Base-by-base conservation (phyloP, 2,888 invertebrate species). In the Cordilura impudica region DNA sequence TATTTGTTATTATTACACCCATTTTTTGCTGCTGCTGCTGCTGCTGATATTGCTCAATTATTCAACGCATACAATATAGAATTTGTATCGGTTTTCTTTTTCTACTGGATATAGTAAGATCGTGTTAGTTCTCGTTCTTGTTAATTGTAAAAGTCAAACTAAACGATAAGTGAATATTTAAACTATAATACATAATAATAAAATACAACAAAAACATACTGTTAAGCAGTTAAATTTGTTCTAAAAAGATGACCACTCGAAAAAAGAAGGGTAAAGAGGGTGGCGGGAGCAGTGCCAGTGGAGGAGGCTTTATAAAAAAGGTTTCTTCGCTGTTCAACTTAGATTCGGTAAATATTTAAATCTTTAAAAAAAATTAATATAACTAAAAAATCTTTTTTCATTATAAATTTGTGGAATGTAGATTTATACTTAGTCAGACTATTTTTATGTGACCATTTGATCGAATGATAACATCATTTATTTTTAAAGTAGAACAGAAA, bases 301-400 rank as follows among this genome's bases (percentile, higher is more conserved):
- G 85, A 31, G 93, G 89, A 71, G 93, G 95, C 90, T 95, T 96
- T 90, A 94, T 96, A 90, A 95, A 95, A 91, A 96, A 96, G 92
- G 96, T 96, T 85, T 96, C 96, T 85, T 95, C 95, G 84, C 92
- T 96, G 85, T 96, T 96, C 92, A 95, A 95, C 92, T 93, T 96
- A 91, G 95, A 96, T 89, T 93, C 89, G 89, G 95, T 92, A 95
- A 93, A 90, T 85, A 81, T 66, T 65, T 45, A 54, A 5, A 2
- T 49, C 16, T 49, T 14, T 21, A 51, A 14, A n/a, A 19, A 8
- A 10, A 54, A 29, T 31, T 7, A 39, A 39, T 39, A n/a, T 12
- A n/a, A 39, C 1, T 39, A 39, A 35, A 12, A 10, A 35, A 35
- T 12, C n/a, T 39, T 39, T n/a, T 5, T 26, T 2, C 2, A 14